A percentile compares a stretch with the other conserved stretches of the same genome.
phyloP scores from a whole-genome alignment of 2,113 vertebrate species.

The Penelope pileata region DNA sequence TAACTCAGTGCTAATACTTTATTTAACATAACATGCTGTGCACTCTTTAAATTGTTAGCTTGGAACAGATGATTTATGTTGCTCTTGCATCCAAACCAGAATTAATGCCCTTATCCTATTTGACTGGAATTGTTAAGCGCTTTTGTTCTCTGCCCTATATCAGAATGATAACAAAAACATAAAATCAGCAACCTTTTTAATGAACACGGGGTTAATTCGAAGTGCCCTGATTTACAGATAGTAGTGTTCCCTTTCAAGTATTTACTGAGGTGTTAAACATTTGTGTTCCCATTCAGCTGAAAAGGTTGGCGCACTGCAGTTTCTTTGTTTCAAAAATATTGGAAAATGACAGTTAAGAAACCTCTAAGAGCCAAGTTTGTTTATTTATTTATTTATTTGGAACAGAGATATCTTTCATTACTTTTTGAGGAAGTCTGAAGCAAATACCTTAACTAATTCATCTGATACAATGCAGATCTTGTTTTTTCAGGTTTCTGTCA shows the following conservation, averaged over 20 bases:
- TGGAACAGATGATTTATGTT: conserved; percentile 50
- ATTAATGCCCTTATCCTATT: conserved; percentile 51
- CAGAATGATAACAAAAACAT: conserved; percentile 56
- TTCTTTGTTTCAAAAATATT: conserved; percentile 21
- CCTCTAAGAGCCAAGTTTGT: not conserved
- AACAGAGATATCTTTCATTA: not conserved
- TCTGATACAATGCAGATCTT: not conserved
- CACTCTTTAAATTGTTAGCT: conserved; percentile 56
- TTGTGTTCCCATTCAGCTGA: not conserved
- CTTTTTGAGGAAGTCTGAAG: not conserved
- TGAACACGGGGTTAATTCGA: conserved; percentile 25
- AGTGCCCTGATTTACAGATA: conserved; percentile 56
- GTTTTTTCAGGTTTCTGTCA: not conserved
- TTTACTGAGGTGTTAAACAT: conserved; percentile 25
- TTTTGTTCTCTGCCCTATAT: conserved; percentile 28
- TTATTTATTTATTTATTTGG: too few species aligned
- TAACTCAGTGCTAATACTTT: conserved; percentile 63
- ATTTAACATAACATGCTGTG: conserved; percentile 53
- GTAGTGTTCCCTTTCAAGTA: not conserved
- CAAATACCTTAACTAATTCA: not conserved
- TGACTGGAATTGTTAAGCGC: conserved; percentile 34
- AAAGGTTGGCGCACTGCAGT: not conserved
- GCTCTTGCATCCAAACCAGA: conserved; percentile 36
- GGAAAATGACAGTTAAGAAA: not conserved
- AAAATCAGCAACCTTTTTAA: conserved; percentile 64